Evolutionary conservation across 2,113 vertebrate species (phyloP), one percentile per base, ranked within the genome.

Genomic region (Lophochroa leadbeateri): DNA sequence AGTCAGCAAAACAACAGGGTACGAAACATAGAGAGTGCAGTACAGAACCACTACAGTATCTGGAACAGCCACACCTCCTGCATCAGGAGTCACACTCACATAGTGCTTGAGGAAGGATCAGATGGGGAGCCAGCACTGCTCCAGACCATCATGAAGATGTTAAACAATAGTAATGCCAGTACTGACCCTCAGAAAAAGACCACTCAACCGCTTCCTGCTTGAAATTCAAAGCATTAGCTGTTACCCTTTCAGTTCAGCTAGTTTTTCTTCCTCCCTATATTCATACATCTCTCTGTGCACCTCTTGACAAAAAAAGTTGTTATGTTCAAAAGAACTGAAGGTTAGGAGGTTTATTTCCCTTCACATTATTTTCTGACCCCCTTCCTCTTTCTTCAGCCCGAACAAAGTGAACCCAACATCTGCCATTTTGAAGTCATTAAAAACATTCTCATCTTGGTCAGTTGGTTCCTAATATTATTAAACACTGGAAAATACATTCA

Each of bases 371-470:
- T 75, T 60, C 41, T 50, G 35, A 47, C 6, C 10, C 28, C 13
- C 3, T 6, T 2, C 2, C 5, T 18, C 17, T 57, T 49, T 57
- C 3, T 33, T 16, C 11, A 76, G 5, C 6, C 7, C 11, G 43
- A 61, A 37, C 4, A 79, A 69, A 3, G 4, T 7, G 11, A 61
- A 3, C 3, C 11, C n/a, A 79, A 44, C 12, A 37, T 39, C 11
- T 46, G 5, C 9, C 21, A 29, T 35, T 75, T 83, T 90, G 28
- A 37, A 57, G 11, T n/a, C 12, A 63, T 52, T 67, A 67, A 33
- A 90, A 57, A 13, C 13, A 5, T 71, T 27, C 47, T 29, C 17
- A 21, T 20, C 5, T 41, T 10, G 17, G 33, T 12, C 37, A 44
- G 1, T 35, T 82, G 1, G 2, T 39, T 67, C 23, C 19, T 52